Conservation (phyloP, 2,113 vertebrate species). For the Callipepla squamata region DNA sequence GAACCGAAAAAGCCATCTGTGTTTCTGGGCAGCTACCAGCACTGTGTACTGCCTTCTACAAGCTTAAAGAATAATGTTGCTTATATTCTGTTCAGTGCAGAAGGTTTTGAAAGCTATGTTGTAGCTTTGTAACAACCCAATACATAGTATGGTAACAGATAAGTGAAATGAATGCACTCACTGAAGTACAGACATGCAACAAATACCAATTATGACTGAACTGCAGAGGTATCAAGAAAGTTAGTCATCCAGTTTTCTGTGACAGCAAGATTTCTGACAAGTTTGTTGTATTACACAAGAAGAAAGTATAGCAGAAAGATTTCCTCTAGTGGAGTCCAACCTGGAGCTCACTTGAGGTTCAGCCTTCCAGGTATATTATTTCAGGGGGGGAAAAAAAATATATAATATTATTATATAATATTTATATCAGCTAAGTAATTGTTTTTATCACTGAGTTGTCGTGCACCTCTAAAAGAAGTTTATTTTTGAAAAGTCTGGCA, state of each 20-base stretch:
- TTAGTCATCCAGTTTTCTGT: slow-evolving; percentile 9
- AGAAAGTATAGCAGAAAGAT: background rate
- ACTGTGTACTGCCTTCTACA: background rate
- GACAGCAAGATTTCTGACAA: slow-evolving; percentile 30
- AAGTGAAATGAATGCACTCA: background rate
- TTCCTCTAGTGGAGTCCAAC: background rate
- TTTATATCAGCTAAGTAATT: background rate
- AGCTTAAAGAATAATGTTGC: background rate
- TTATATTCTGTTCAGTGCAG: slow-evolving; percentile 46
- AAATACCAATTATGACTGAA: background rate
- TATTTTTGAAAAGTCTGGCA: slow-evolving; percentile 64
- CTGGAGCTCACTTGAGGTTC: background rate
- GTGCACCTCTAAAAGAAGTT: slow-evolving; percentile 5
- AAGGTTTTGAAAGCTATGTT: slow-evolving; percentile 44
- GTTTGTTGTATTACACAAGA: background rate
- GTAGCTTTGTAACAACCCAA: slow-evolving; percentile 36
- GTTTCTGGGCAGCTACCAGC: background rate
- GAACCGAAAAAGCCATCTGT: background rate
- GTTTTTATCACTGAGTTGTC: slow-evolving; percentile 5
- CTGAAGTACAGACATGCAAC: background rate
- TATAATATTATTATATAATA: background rate
- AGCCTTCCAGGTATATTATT: background rate
- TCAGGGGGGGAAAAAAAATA: background rate
- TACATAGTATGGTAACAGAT: slow-evolving; percentile 6
- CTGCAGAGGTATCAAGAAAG: background rate